Percentiles rank a stretch among this genome's conserved stretches.
Conservation (phyloP, 1,140 invertebrate species). For the Bombus sibiricus region DNA sequence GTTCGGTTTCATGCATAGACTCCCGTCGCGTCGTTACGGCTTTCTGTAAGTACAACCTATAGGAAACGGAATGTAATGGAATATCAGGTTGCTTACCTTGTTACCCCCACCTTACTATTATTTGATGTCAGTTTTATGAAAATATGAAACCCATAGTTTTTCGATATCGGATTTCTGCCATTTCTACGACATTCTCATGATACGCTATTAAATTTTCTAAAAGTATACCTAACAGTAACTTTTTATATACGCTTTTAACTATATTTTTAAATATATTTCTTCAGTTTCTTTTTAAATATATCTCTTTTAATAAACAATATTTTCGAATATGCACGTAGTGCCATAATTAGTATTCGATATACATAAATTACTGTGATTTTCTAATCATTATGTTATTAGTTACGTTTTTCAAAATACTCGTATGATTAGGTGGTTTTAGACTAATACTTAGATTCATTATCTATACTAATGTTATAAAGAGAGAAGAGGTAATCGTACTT, state of each 20-base stretch:
- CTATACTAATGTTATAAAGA: no score
- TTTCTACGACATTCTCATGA: not conserved
- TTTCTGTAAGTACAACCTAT: constrained; percentile 37
- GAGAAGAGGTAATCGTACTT: no score
- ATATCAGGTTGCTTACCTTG: constrained; percentile 46
- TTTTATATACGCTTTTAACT: not conserved
- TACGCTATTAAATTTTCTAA: not conserved
- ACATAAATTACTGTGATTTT: no score
- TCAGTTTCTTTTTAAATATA: no score
- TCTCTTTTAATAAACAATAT: no score
- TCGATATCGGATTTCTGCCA: constrained; percentile 1
- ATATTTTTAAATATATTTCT: no score
- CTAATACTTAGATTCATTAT: no score
- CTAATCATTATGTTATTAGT: no score
- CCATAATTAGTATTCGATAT: no score
- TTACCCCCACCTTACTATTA: constrained; percentile 20
- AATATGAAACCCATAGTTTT: constrained; percentile 37
- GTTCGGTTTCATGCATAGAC: constrained; percentile 57
- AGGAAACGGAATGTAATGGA: constrained; percentile 53
- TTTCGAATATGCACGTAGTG: no score
- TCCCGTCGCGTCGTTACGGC: constrained; percentile 40
- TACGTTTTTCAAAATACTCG: no score
- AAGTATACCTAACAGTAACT: not conserved
- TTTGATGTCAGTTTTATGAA: constrained; percentile 33
- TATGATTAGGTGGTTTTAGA: no score